phyloP scores from a whole-genome alignment of 2,888 invertebrate genomes.

The Pilophorus perplexus region DNA sequence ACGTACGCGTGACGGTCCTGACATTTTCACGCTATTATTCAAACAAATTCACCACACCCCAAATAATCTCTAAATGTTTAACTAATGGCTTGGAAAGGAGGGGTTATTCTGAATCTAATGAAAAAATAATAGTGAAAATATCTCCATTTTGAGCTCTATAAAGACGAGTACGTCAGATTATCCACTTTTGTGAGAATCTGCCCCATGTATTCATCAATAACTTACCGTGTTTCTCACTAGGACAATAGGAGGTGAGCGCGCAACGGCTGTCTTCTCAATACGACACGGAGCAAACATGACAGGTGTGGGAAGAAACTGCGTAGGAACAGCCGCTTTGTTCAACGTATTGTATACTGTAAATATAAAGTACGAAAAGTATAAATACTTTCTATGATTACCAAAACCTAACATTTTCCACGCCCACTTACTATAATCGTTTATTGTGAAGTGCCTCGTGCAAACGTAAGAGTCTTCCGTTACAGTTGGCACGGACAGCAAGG shows the following conservation, averaged over 20 bases:
- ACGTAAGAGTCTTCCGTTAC: slow-evolving; percentile 1
- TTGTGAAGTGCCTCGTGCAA: slow-evolving; percentile 31
- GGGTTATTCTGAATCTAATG: no score
- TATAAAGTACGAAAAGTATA: neutral
- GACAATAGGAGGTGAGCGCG: slow-evolving; percentile 3
- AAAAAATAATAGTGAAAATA: no score
- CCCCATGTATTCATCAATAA: no score
- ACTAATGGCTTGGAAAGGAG: no score
- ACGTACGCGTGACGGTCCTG: no score
- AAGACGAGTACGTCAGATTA: no score
- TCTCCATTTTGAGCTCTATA: no score
- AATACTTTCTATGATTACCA: neutral
- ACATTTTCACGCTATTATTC: no score
- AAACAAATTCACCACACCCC: no score
- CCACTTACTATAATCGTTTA: slow-evolving; percentile 26
- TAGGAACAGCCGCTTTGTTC: slow-evolving; percentile 30
- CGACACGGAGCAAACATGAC: slow-evolving; percentile 17
- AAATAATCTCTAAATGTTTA: no score
- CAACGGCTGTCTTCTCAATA: neutral
- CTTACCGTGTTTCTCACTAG: slow-evolving; percentile 16
- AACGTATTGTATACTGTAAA: slow-evolving; percentile 2
- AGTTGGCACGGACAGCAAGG: slow-evolving; percentile 9
- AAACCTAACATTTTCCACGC: no score
- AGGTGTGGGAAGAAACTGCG: slow-evolving; percentile 25
- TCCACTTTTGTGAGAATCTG: no score